Conservation (phyloP, 2,113 vertebrate species). For the Axis porcinus region DNA sequence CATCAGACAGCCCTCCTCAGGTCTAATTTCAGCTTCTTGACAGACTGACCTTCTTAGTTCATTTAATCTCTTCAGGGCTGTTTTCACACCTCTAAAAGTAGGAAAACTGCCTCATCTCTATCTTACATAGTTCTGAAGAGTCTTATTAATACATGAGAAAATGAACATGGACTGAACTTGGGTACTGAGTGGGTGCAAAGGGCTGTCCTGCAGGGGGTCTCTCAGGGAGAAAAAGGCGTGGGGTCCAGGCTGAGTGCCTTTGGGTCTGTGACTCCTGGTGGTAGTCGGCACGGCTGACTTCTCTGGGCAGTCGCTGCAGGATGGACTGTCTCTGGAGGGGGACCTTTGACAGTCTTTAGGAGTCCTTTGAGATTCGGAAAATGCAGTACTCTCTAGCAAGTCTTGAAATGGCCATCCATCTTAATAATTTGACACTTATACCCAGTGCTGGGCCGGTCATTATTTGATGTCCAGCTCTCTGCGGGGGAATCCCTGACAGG, state of each 20-base stretch:
- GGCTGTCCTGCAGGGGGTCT: not conserved
- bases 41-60: not conserved
- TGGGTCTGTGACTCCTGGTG: not conserved
- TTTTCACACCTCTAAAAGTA: not conserved
- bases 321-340: not conserved
- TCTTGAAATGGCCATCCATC: not conserved
- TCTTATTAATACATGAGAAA: not conserved
- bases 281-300: accelerated
- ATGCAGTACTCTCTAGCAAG: not conserved
- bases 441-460: not conserved
- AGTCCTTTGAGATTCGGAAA: not conserved
- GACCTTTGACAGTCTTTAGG: not conserved
- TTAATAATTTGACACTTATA: not conserved
- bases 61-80: not conserved
- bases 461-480: not conserved
- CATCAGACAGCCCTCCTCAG: not conserved
- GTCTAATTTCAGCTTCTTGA: not conserved
- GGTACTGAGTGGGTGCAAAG: not conserved
- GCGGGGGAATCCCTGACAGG: not conserved
- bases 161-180: not conserved
- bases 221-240: not conserved
- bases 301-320: not conserved
- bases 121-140: not conserved
- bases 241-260: not conserved
- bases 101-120: not conserved